Conservation (phyloP, 2,113 vertebrate genomes). For the Acrocephalus kingi region DNA sequence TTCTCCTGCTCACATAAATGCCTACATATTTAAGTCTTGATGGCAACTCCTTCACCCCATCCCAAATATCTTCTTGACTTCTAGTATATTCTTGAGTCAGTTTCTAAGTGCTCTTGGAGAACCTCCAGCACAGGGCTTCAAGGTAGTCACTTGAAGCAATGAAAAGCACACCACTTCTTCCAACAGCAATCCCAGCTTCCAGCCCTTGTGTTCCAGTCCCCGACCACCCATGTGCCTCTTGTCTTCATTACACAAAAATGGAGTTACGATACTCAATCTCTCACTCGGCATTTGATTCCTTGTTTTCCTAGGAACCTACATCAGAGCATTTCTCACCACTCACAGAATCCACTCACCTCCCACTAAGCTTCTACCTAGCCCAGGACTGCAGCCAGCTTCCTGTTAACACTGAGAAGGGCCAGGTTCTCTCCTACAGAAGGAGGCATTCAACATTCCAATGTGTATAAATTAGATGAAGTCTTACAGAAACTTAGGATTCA, state of each 20-base stretch:
- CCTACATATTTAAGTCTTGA: not conserved
- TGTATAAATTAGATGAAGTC: not conserved
- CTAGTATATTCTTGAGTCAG: not conserved
- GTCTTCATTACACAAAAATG: not conserved
- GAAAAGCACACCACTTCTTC: not conserved
- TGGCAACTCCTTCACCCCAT: not conserved
- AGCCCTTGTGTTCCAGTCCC: not conserved
- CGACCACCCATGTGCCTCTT: not conserved
- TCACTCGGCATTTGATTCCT: not conserved
- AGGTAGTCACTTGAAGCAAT: not conserved
- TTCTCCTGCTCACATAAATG: not conserved
- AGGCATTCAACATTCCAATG: not conserved
- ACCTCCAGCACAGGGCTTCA: not conserved
- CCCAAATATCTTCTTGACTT: not conserved
- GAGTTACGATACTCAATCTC: not conserved
- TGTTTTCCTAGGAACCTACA: not conserved
- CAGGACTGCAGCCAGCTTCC: not conserved
- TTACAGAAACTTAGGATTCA: not conserved
- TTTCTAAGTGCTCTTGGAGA: not conserved
- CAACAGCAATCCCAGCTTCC: not conserved
- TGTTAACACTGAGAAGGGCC: not conserved
- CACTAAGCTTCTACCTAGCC: not conserved
- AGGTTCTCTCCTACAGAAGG: not conserved
- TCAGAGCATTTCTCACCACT: not conserved
- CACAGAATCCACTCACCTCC: not conserved